Conservation (phyloP, 2,888 invertebrate genomes). For the Zootermopsis nevadensis region DNA sequence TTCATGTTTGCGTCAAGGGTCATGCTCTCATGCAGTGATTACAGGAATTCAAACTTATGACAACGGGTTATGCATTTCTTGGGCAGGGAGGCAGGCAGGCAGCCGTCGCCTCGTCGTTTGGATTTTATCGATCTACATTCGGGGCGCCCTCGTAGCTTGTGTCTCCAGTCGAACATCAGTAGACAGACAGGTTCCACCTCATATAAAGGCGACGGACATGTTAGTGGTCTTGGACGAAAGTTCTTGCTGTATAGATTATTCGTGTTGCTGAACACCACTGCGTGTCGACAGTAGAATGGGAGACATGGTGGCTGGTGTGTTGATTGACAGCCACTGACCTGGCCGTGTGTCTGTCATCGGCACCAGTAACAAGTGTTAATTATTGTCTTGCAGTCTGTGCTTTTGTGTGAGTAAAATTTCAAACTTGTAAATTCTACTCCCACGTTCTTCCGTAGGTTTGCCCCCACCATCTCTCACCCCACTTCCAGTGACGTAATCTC, state of each 20-base stretch:
- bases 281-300: too few relatives aligned
- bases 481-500: constrained; percentile 16
- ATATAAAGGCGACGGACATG: not conserved
- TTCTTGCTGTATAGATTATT: not conserved
- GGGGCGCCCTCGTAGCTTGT: not conserved
- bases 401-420: too few relatives aligned
- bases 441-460: not conserved
- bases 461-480: not conserved
- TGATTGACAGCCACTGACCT: too few relatives aligned
- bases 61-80: too few relatives aligned
- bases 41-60: too few relatives aligned
- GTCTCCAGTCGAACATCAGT: constrained; percentile 9
- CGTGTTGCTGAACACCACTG: too few relatives aligned
- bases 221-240: not conserved
- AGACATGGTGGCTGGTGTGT: too few relatives aligned
- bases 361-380: too few relatives aligned
- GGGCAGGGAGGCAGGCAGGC: not conserved
- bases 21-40: too few relatives aligned
- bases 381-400: too few relatives aligned
- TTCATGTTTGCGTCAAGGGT: too few relatives aligned
- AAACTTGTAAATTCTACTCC: not conserved
- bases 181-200: not conserved
- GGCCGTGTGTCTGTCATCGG: too few relatives aligned
- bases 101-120: constrained; percentile 4
- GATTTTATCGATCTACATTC: constrained; percentile 21